Evolutionary conservation across 2,797 vertebrate species (phyloP).

Genomic region (Morus bassanus): DNA sequence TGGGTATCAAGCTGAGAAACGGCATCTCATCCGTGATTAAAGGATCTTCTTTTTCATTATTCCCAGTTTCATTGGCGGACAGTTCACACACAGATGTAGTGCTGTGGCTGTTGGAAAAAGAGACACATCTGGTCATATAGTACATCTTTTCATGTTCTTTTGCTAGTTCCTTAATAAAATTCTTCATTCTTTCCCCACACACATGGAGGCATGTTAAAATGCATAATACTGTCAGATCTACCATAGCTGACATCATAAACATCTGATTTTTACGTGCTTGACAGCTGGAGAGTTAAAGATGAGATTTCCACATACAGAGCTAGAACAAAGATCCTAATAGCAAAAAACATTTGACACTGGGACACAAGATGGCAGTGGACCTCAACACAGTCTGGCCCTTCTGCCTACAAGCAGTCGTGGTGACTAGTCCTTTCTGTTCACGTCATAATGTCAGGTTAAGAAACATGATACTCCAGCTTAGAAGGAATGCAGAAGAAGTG

Average conservation of each 20-base stretch:
- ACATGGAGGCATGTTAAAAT: neutral
- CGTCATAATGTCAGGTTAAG: neutral
- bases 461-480: neutral
- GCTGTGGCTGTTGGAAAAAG: conserved; percentile 60
- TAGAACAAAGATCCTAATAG: neutral
- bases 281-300: neutral
- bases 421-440: neutral
- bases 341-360: neutral
- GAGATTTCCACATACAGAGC: neutral
- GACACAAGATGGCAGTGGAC: neutral
- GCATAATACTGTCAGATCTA: neutral
- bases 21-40: conserved; percentile 22
- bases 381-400: neutral
- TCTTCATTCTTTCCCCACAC: neutral
- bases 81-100: conserved; percentile 65
- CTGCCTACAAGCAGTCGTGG: neutral
- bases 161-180: neutral
- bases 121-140: neutral
- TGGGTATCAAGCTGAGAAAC: conserved; percentile 48
- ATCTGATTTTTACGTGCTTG: neutral
- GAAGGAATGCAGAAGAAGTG: neutral
- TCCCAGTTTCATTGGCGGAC: conserved; percentile 14
- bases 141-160: neutral
- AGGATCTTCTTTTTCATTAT: neutral
- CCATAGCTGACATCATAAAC: neutral